Evolutionary conservation across 1,140 invertebrate species (phyloP), one percentile per base, ranked within the genome.

Genomic region (Cryptotermes secundus): DNA sequence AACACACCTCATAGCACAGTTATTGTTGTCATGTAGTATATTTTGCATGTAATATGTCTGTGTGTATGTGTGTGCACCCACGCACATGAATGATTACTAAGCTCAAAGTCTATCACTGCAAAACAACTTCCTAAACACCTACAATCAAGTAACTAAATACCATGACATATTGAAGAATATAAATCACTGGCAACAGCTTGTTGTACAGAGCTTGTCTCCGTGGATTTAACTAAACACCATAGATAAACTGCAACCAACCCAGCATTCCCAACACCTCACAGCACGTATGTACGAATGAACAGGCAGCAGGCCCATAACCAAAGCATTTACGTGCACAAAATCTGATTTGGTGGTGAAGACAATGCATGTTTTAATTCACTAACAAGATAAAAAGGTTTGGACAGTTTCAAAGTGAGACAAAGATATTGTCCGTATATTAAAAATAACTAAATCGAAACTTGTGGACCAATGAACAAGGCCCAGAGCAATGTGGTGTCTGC

Each of bases 251-350:
- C 31, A 72, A 72, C 59, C 59, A 72, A 31, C 59, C 59, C 59
- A 72, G n/a, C 59, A 72, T 31, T 31, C 59, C 59, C 59, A 72
- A 72, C 59, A 72, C 59, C 59, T 72, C 59, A 49, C 45, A 49
- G 45, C 45, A 49, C 45, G 45, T 49, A 49, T 49, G 59, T 72
- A 72, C 26, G 59, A 72, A 72, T 72, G 59, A 26, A 72, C 59
- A 72, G 59, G n/a, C 59, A 72, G 59, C 59, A 72, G 59, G n/a
- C 59, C 59, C 59, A 72, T 72, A 31, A 72, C 26, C n/a, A 72
- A 59, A 72, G 59, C 59, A 31, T 6, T 72, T 72, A 72, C 3
- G n/a, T 72, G 59, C n/a, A 31, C 59, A 72, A 72, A 26, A n/a
- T 72, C 59, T 72, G 59, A 10, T 31, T 31, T n/a, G n/a, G n/a